Evolutionary conservation across 2,888 invertebrate species (phyloP).

Genomic region (Sabatieria punctata): DNA sequence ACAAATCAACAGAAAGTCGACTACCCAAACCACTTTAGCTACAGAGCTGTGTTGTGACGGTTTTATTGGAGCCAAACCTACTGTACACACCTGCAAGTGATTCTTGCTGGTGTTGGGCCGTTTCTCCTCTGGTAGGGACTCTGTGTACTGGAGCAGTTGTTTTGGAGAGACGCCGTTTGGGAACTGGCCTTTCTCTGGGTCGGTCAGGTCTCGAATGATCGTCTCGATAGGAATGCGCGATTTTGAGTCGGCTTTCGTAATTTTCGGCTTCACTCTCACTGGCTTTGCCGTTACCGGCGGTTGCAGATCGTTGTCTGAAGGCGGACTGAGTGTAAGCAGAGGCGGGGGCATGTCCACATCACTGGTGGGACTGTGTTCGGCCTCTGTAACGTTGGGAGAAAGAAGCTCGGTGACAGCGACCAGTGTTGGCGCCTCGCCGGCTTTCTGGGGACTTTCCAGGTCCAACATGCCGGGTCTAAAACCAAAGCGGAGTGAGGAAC

Average conservation of each 20-base stretch:
- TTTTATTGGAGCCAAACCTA: neutral
- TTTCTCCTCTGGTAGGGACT: neutral
- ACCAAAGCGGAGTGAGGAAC: too few species aligned
- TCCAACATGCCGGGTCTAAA: neutral
- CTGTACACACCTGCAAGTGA: neutral
- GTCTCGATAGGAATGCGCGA: too few species aligned
- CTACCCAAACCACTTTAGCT: neutral
- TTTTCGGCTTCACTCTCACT: neutral
- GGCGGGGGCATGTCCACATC: neutral
- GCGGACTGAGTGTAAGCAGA: neutral
- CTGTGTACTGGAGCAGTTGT: neutral
- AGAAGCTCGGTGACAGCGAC: neutral
- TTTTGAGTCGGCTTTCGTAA: too few species aligned
- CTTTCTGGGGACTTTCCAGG: neutral
- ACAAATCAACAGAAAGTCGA: neutral
- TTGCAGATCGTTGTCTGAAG: neutral
- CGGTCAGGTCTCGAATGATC: too few species aligned
- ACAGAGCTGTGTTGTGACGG: neutral
- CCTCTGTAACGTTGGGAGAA: neutral
- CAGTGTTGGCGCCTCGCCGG: neutral
- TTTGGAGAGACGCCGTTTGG: neutral
- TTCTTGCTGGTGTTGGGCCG: neutral
- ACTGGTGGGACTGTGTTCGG: neutral
- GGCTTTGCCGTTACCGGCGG: neutral
- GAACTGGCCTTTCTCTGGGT: too few species aligned